Evolutionary conservation across 2,113 vertebrate species (phyloP).

Genomic region (Eonycteris spelaea): DNA sequence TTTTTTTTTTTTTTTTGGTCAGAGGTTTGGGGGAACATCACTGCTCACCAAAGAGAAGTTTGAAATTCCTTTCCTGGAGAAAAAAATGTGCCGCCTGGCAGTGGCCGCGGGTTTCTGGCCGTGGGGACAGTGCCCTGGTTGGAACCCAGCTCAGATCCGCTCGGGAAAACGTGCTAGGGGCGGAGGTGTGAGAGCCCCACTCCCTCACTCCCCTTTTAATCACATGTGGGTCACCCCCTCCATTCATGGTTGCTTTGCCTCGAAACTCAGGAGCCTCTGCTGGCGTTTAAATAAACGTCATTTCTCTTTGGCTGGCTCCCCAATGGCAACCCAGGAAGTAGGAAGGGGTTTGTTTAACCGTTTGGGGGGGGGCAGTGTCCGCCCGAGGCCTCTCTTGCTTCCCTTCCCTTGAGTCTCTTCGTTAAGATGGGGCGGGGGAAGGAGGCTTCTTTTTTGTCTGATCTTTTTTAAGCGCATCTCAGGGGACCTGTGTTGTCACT

Average conservation of each 20-base stretch:
- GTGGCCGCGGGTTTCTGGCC: not conserved
- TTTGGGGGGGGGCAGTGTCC: not conserved
- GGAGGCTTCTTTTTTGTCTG: not conserved
- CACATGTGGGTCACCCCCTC: fast-evolving
- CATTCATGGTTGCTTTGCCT: not conserved
- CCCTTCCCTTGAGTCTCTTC: not conserved
- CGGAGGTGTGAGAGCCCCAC: not conserved
- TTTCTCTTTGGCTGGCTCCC: not conserved
- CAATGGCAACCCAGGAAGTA: not conserved
- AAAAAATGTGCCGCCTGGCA: not conserved
- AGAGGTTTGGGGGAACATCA: not conserved
- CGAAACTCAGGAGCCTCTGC: not conserved
- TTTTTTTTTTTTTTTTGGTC: not conserved
- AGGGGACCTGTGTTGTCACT: too few species aligned
- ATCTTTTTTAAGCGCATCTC: fast-evolving
- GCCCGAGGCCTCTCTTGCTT: fast-evolving
- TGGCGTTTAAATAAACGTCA: not conserved
- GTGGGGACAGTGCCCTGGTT: not conserved
- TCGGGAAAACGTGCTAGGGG: fast-evolving
- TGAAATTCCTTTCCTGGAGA: constrained; percentile 29
- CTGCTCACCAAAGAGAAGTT: not conserved
- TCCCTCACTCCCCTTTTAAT: fast-evolving
- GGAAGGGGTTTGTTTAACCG: not conserved
- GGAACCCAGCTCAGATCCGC: not conserved
- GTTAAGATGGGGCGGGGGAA: not conserved